These are phyloP conservation scores for Nyctibius grandis DNA, from an alignment of 2,797 vertebrate genomes.

Conservation along the genomic window DNA sequence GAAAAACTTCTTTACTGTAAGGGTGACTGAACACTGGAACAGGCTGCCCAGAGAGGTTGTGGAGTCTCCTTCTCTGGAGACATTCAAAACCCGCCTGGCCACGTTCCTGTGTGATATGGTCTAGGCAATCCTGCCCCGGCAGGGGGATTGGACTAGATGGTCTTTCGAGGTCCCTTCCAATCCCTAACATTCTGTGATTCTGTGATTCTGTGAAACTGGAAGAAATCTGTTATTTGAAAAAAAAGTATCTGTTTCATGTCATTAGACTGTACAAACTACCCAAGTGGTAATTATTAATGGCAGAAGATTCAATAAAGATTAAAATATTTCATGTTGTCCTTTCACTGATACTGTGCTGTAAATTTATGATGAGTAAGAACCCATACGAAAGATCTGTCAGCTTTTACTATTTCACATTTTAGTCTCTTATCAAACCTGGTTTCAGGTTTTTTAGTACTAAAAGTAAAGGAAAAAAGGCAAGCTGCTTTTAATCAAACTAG, in stretches of 20 bases:
- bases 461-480: conserved; percentile 37
- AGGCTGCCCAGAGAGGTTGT: no score
- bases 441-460: conserved; percentile 39
- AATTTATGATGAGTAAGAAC: conserved; percentile 74
- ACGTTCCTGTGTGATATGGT: no score
- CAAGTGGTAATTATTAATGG: conserved; percentile 65
- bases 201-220: no score
- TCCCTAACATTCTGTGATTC: no score
- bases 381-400: conserved; percentile 62
- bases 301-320: conserved; percentile 55
- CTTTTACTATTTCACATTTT: conserved; percentile 64
- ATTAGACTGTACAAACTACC: conserved; percentile 14
- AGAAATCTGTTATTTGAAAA: conserved; percentile 28
- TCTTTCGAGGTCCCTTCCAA: no score
- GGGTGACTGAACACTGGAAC: no score
- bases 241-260: conserved; percentile 55
- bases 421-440: conserved; percentile 58
- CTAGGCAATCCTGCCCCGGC: no score
- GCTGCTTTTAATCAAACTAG: conserved; percentile 57
- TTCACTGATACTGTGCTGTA: conserved; percentile 71
- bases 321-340: conserved; percentile 70
- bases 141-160: no score
- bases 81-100: no score
- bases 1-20: no score
- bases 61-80: no score